Evolutionary conservation across 2,113 vertebrate genomes (phyloP).

Genomic region (Hippolais icterina): DNA sequence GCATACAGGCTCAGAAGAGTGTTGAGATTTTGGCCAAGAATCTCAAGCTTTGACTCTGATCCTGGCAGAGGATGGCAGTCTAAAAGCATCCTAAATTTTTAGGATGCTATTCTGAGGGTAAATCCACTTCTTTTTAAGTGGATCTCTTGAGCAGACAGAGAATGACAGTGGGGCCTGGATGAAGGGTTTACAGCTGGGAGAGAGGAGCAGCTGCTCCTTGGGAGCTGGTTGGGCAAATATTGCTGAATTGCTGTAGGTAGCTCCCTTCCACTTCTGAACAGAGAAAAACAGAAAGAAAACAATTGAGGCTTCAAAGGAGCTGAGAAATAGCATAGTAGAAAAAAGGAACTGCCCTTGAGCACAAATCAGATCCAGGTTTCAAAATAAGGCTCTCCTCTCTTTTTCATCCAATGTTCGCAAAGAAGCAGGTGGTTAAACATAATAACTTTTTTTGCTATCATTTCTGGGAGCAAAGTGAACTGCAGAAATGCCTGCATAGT

Average conservation of each 20-base stretch:
- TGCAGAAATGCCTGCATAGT: not conserved
- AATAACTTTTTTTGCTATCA: not conserved
- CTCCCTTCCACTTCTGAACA: not conserved
- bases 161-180: not conserved
- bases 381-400: not conserved
- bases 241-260: not conserved
- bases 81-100: not conserved
- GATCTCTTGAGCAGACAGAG: not conserved
- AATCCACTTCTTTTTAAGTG: not conserved
- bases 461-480: not conserved
- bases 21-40: not conserved
- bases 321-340: not conserved
- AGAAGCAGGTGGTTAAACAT: not conserved
- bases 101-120: not conserved
- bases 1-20: not conserved
- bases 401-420: not conserved
- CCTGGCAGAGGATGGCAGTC: not conserved
- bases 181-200: not conserved
- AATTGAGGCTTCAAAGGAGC: not conserved
- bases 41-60: not conserved
- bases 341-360: not conserved
- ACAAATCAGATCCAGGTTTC: not conserved
- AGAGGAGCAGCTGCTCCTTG: not conserved
- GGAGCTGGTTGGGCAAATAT: not conserved
- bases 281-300: not conserved